Base-by-base conservation (phyloP, 2,797 vertebrate species). In the Notolabrus celidotus region DNA sequence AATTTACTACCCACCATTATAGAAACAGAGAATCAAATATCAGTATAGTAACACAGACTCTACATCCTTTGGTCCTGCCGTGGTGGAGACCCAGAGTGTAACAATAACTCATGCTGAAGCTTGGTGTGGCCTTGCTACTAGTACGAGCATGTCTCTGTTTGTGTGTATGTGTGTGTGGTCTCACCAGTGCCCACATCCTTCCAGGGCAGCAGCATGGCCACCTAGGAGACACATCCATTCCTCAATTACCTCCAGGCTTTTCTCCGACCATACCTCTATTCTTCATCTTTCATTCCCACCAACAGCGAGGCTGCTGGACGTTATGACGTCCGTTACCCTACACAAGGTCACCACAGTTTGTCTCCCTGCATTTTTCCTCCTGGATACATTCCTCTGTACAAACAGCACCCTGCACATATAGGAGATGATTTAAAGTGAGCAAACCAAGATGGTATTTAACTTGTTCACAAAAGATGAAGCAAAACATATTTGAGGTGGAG, bases 121-220 rank as follows among this genome's bases (percentile, higher is more conserved):
- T 71, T 59, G 66, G 55, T 23, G 10, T 65, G 86, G 74, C 80
- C 81, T 66, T 69, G 71, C 67, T 73, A 15, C 46, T n/a, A 34
- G 61, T 71, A 10, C 45, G 22, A 54, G 66, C 69, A 66, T 54
- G 39, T 71, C 11, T 68, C 20, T 67, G 34, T 75, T 10, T 77
- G 59, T 74, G 67, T 68, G 43, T 68, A 10, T 86, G 85, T 59
- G 80, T 70, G 87, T 90, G 90, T 89, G 92, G 92, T 86, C 89
- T 88, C 76, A 82, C 83, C 82, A 29, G 71, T 78, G 71, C 82
- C 90, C 92, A 90, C 90, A 91, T 91, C 89, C 89, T 87, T 71
- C 84, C 82, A 80, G 50, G 57, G 71, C 74, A 82, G 71, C 78
- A 88, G 64, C 84, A 78, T 52, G 89, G 89, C 90, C 92, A 91